phyloP scores from a whole-genome alignment of 2,888 invertebrate genomes.

The Euplexia lucipara region DNA sequence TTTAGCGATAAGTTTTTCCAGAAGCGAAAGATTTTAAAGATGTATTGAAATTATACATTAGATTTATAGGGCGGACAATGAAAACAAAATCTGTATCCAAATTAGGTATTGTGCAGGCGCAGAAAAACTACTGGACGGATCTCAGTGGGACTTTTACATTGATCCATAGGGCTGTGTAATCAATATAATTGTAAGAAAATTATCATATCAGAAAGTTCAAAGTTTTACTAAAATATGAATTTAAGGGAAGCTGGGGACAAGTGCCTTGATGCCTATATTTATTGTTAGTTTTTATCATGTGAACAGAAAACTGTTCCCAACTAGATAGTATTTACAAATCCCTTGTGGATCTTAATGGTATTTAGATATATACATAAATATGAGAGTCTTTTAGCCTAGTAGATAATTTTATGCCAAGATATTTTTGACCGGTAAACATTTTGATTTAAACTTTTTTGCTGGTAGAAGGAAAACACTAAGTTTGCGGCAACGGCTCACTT shows the following conservation, averaged over 20 bases:
- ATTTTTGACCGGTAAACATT: constrained; percentile 22
- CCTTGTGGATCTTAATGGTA: constrained; percentile 24
- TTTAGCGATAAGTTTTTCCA: background rate
- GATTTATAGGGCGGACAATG: background rate
- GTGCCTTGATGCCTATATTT: constrained; percentile 44
- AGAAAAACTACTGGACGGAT: constrained; percentile 62
- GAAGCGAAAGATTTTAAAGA: background rate
- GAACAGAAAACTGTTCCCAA: constrained; percentile 58
- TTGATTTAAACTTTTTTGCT: constrained; percentile 42
- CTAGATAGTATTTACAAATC: constrained; percentile 55
- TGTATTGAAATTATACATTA: background rate
- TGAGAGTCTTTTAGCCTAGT: constrained; percentile 43
- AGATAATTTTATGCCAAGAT: constrained; percentile 38
- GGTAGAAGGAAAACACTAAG: constrained; percentile 67
- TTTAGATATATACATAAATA: constrained; percentile 28
- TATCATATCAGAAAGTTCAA: background rate
- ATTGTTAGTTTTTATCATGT: constrained; percentile 45
- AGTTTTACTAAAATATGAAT: background rate
- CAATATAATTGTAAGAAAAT: constrained; percentile 49
- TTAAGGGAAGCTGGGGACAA: constrained; percentile 27
- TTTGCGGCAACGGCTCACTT: constrained; percentile 37
- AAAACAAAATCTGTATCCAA: constrained; percentile 11
- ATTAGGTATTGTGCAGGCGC: constrained; percentile 34
- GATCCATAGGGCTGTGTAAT: constrained; percentile 55
- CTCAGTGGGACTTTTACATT: constrained; percentile 60